A percentile compares a stretch with the other conserved stretches of the same genome.
Conservation (phyloP, 1,140 invertebrate species). For the Neomicropteryx cornuta region DNA sequence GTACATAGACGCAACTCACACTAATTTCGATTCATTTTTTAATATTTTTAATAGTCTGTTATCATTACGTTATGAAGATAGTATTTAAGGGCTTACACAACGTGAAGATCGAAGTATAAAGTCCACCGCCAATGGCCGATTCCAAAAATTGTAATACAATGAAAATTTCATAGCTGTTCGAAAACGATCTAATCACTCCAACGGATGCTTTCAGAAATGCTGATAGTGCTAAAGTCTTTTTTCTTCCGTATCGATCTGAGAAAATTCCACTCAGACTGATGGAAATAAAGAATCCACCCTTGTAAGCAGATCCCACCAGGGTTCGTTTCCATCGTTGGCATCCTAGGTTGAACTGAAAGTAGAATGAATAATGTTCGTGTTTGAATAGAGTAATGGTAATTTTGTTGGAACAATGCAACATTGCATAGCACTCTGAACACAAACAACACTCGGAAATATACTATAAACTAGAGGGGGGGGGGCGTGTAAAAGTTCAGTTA, state of each 20-base stretch:
- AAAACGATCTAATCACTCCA: constrained; percentile 52
- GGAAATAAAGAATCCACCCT: constrained; percentile 57
- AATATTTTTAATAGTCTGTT: too few species aligned
- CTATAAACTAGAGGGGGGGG: too few species aligned
- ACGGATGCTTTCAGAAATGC: constrained; percentile 45
- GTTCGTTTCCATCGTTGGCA: constrained; percentile 57
- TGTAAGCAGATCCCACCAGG: constrained; percentile 59
- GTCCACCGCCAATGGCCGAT: constrained; percentile 36
- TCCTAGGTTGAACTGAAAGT: constrained; percentile 28
- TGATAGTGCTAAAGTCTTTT: constrained; percentile 46
- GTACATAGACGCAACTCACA: too few species aligned
- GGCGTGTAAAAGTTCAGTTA: too few species aligned
- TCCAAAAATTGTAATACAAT: constrained; percentile 54
- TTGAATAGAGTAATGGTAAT: too few species aligned
- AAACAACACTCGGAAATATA: too few species aligned
- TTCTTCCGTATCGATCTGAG: constrained; percentile 54
- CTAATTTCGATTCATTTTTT: too few species aligned
- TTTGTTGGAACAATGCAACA: too few species aligned
- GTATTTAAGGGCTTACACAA: too few species aligned
- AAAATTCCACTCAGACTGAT: constrained; percentile 54
- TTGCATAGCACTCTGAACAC: too few species aligned
- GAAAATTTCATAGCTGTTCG: constrained; percentile 54
- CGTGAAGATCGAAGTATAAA: constrained; percentile 34
- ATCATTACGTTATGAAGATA: too few species aligned
- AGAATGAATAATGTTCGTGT: too few species aligned